phyloP scores from a whole-genome alignment of 2,797 vertebrate genomes.

The Sternarchorhynchus goeldii region DNA sequence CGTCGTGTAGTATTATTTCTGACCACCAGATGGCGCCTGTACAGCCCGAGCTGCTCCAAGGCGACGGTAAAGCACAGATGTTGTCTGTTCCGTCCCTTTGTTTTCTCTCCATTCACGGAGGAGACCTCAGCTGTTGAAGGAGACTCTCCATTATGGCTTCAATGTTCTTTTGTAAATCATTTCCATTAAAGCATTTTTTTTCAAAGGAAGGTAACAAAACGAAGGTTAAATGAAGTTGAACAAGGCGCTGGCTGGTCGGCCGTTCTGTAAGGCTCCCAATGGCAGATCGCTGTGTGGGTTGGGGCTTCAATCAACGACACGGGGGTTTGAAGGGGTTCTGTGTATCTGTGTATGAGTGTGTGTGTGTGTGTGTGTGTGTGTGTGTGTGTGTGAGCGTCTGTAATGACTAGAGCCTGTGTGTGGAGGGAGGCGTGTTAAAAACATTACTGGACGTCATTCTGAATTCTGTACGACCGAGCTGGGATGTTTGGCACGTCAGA shows the following conservation, averaged over 20 bases:
- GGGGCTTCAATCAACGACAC: conserved; percentile 45
- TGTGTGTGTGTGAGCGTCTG: conserved; percentile 39
- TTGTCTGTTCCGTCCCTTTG: conserved; percentile 76
- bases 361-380: conserved; percentile 29
- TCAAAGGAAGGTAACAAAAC: conserved; percentile 78
- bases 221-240: conserved; percentile 81
- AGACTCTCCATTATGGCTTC: conserved; percentile 82
- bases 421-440: neutral
- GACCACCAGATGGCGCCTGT: conserved; percentile 72
- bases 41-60: conserved; percentile 47
- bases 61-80: conserved; percentile 76
- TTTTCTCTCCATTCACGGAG: conserved; percentile 74
- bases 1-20: conserved; percentile 44
- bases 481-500: neutral
- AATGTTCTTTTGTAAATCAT: conserved; percentile 85
- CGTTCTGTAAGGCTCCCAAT: conserved; percentile 61
- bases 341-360: conserved; percentile 16
- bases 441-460: conserved; percentile 10
- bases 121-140: conserved; percentile 84
- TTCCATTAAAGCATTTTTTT: conserved; percentile 83
- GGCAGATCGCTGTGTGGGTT: conserved; percentile 51
- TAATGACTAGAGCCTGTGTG: conserved; percentile 29
- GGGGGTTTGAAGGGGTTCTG: conserved; percentile 29
- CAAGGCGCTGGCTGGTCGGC: conserved; percentile 70
- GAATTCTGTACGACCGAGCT: neutral